These are phyloP conservation scores for Platyscapa corneri DNA, from an alignment of 1,140 invertebrate genomes.

Conservation along the genomic window DNA sequence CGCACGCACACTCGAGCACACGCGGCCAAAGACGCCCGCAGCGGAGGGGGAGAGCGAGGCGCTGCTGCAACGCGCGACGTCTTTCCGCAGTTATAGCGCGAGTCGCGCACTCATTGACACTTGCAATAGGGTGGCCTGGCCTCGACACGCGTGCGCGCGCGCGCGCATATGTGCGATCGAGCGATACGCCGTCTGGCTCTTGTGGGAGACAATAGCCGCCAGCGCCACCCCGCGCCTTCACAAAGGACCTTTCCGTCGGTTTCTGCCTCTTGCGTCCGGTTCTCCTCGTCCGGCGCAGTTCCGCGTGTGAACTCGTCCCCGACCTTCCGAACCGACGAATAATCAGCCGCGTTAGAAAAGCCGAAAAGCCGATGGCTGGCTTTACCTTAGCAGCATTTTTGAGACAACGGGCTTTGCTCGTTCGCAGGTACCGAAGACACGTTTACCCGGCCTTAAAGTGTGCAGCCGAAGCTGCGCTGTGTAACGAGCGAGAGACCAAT, in stretches of 20 bases:
- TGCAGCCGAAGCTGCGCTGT: no score
- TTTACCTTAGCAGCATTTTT: no score
- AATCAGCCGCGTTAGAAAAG: no score
- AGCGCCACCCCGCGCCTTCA: neutral
- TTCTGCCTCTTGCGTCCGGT: constrained; percentile 41
- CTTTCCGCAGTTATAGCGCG: constrained; percentile 41
- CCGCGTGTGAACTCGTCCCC: neutral
- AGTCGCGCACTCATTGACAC: constrained; percentile 50
- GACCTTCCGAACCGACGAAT: neutral
- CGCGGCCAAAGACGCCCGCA: neutral
- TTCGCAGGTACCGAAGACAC: no score
- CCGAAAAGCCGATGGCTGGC: no score
- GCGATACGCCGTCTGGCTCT: constrained; percentile 43
- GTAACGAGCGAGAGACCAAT: no score
- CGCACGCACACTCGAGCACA: neutral
- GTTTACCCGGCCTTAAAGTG: no score
- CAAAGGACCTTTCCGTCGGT: constrained; percentile 44
- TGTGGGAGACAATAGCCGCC: constrained; percentile 33
- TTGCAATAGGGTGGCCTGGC: constrained; percentile 7
- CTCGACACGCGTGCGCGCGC: neutral
- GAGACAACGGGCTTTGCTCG: no score
- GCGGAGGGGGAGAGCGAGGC: no score
- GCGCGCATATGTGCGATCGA: constrained; percentile 6
- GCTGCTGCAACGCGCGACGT: constrained; percentile 26
- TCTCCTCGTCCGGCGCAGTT: neutral